Percentiles rank a stretch among this genome's conserved stretches.
Evolutionary conservation across 2,797 vertebrate species (phyloP).

Genomic region (Ispidina lecontei): DNA sequence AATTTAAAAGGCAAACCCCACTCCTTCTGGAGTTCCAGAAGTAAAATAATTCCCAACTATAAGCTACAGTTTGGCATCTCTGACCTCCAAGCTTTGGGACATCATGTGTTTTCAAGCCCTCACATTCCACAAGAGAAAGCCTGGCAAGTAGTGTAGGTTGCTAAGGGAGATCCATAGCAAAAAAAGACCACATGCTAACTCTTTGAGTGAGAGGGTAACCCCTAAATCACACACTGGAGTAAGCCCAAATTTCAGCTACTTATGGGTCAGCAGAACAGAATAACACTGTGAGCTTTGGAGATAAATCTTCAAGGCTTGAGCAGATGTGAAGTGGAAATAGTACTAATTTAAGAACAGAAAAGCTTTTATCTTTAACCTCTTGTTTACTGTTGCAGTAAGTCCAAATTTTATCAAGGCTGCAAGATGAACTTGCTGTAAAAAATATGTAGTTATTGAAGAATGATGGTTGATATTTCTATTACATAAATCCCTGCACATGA

Average conservation of each 20-base stretch:
- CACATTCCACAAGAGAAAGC: neutral
- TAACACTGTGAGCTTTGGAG: neutral
- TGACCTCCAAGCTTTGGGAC: neutral
- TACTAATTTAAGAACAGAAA: neutral
- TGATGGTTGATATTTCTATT: neutral
- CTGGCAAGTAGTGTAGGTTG: neutral
- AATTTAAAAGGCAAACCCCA: neutral
- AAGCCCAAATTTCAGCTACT: constrained; percentile 8
- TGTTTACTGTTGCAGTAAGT: neutral
- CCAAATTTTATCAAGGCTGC: neutral
- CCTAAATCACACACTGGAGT: neutral
- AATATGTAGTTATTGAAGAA: neutral
- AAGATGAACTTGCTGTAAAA: neutral
- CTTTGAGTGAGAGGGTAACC: neutral
- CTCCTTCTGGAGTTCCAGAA: neutral
- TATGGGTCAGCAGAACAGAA: constrained; percentile 15
- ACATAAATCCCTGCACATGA: neutral
- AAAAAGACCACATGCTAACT: neutral
- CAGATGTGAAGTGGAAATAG: neutral
- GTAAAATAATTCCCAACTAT: neutral
- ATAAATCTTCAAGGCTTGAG: neutral
- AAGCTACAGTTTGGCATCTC: neutral
- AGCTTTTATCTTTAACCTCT: constrained; percentile 12
- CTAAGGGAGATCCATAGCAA: neutral
- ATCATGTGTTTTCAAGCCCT: neutral